Evolutionary conservation across 2,113 vertebrate genomes (phyloP).

Genomic region (Bufo gargarizans): DNA sequence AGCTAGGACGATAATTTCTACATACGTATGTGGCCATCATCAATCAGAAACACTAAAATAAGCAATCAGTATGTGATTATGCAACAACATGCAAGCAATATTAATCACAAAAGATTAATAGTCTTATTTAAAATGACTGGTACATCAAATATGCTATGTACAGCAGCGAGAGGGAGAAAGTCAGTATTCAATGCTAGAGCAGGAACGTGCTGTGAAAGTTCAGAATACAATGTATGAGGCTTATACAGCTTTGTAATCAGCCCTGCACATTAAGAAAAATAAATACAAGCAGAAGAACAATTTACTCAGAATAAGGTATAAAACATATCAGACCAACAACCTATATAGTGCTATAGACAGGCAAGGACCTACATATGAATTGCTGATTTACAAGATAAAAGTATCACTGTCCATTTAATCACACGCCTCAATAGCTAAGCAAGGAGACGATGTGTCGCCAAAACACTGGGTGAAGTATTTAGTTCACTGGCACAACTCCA

Average conservation of each 20-base stretch:
- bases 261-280: too few relatives aligned
- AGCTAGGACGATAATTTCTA: neutral
- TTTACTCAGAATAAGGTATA: neutral
- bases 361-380: neutral
- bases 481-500: neutral
- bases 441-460: neutral
- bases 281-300: neutral
- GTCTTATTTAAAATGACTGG: neutral
- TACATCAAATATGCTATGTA: conserved; percentile 4
- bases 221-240: neutral
- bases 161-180: neutral
- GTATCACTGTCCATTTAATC: neutral
- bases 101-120: conserved; percentile 26
- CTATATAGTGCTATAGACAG: neutral
- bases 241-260: neutral
- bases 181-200: neutral
- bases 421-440: neutral
- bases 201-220: neutral
- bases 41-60: conserved; percentile 20
- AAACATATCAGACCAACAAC: neutral
- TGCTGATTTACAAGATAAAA: neutral
- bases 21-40: conserved; percentile 7
- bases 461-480: neutral
- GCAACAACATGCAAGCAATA: neutral
- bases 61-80: conserved; percentile 35